Evolutionary conservation across 2,888 invertebrate genomes (phyloP), one percentile per base, ranked within the genome.

Genomic region (Ichneumoninae sp.): DNA sequence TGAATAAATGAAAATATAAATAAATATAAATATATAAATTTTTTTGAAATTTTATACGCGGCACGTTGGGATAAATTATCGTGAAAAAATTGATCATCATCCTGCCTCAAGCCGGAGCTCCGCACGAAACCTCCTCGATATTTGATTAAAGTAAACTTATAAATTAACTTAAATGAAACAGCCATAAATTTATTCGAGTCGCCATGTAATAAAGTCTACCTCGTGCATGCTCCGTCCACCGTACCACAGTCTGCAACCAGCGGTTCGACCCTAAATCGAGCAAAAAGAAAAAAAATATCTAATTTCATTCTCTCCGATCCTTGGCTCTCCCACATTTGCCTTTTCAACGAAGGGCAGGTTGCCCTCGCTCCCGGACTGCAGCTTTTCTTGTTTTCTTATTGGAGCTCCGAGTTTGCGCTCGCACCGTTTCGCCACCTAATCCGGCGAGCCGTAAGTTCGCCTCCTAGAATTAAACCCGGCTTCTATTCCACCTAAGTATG

Each of bases 261-360:
- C 16, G 47, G 50, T 22, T 69, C 47, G 69, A 69, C 44, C 26
- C 30, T 6, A 47, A 26, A 26, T 6, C 16, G 69, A 52, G 52
- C 19, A 52, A 52, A 52, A 52, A 52, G 16, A 52, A 6, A 52
- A n/a, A 19, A 19, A 69, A 50, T n/a, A 30, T 69, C 69, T 50
- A 50, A 69, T 69, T 69, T 69, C 69, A 69, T 69, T 30, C 50
- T 13, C 69, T 19, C 13, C 69, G 50, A 69, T 69, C 69, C 47
- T 47, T 47, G 10, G 26, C 69, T 50, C 30, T 16, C 13, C 47
- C 69, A 69, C 47, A 69, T 69, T 50, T 47, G 69, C 30, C 50
- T 16, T 47, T 33, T 69, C 30, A 47, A 47, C 26, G 47, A 50
- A 19, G 52, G 1, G 2, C 44, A 16, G 47, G 26, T 30, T 26